phyloP scores from a whole-genome alignment of 35 echinoderm and acorn worm genomes.

The Heliocidaris erythrogramma region DNA sequence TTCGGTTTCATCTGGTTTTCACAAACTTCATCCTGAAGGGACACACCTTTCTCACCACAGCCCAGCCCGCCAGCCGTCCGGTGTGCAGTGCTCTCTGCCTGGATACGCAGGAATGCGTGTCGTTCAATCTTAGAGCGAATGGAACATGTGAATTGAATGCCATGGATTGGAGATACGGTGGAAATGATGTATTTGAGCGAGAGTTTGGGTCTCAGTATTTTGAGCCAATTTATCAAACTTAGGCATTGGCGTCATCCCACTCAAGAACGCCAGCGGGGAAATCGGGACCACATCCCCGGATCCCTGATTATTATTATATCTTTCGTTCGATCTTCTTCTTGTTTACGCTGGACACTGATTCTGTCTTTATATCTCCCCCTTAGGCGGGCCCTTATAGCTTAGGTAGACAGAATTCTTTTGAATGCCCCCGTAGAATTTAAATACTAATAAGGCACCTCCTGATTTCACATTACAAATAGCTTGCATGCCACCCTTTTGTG shows the following conservation, averaged over 20 bases:
- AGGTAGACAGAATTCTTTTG: not conserved
- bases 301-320: not conserved
- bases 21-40: not conserved
- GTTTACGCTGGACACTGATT: not conserved
- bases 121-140: not conserved
- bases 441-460: too few species aligned
- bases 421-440: not conserved
- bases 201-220: not conserved
- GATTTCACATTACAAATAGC: too few species aligned
- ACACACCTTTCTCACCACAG: not conserved
- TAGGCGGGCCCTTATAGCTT: too few species aligned
- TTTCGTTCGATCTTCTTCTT: not conserved
- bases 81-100: constrained; percentile 5
- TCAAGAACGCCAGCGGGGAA: not conserved
- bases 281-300: not conserved
- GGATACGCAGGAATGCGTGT: not conserved
- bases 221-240: not conserved
- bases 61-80: not conserved
- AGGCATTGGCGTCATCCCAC: not conserved
- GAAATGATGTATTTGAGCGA: not conserved
- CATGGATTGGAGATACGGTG: not conserved
- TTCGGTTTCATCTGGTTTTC: not conserved
- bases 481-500: too few species aligned
- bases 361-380: not conserved
- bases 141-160: not conserved